Percentiles rank a stretch among this genome's conserved stretches.
Evolutionary conservation across 2,888 invertebrate genomes (phyloP).

Genomic region (Platynereis dumerilii): DNA sequence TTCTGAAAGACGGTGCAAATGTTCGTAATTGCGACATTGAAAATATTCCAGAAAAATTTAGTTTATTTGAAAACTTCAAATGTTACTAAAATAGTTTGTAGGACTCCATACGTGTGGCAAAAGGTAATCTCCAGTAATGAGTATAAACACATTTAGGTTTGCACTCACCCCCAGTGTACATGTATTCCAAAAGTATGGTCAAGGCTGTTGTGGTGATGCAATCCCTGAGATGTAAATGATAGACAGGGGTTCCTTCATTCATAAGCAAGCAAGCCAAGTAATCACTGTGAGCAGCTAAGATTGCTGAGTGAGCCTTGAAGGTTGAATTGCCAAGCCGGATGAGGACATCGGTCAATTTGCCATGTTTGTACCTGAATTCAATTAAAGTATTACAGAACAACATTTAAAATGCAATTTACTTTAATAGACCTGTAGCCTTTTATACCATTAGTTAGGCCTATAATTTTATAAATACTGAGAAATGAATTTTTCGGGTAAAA

Average conservation of each 20-base stretch:
- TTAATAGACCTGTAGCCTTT: too few species aligned
- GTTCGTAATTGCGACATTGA: not conserved
- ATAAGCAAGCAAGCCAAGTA: not conserved
- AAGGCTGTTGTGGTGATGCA: not conserved
- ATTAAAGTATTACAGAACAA: not conserved
- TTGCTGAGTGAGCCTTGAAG: conserved; percentile 7
- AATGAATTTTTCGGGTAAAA: too few species aligned
- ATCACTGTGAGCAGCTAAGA: conserved; percentile 9
- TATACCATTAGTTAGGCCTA: too few species aligned
- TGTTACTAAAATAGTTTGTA: too few species aligned
- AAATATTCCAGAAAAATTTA: not conserved
- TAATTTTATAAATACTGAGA: too few species aligned
- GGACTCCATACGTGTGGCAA: too few species aligned
- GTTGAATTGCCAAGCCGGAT: not conserved
- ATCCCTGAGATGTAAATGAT: not conserved
- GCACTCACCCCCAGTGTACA: conserved; percentile 8
- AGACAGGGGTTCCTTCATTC: not conserved
- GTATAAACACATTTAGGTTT: not conserved
- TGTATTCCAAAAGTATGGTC: not conserved
- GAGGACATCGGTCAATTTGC: not conserved
- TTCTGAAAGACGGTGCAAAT: not conserved
- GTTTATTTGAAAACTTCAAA: too few species aligned
- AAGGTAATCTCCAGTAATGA: too few species aligned
- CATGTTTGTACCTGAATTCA: conserved; percentile 5
- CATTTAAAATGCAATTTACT: too few species aligned